These are phyloP conservation scores for Alexandromys fortis DNA, from an alignment of 2,113 vertebrate genomes.

Conservation along the genomic window DNA sequence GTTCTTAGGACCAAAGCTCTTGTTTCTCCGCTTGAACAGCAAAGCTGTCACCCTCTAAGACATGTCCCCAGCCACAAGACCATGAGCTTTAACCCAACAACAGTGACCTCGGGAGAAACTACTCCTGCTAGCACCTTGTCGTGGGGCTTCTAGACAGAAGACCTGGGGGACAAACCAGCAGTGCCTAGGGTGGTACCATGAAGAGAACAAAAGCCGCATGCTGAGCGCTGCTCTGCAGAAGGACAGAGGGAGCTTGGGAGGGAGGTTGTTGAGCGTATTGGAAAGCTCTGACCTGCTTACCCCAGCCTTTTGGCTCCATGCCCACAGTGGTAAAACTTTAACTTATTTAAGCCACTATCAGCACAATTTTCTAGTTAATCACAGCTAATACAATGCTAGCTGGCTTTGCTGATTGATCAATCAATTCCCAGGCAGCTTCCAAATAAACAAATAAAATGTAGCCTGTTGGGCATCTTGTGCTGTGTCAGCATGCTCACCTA, in stretches of 20 bases:
- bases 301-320: not conserved
- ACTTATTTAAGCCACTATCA: not conserved
- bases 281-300: not conserved
- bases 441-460: not conserved
- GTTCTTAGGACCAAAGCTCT: not conserved
- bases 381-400: not conserved
- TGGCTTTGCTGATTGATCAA: not conserved
- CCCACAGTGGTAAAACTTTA: not conserved
- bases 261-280: not conserved
- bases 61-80: not conserved
- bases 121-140: not conserved
- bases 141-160: not conserved
- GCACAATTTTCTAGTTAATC: constrained; percentile 39
- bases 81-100: not conserved
- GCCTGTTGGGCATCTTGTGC: not conserved
- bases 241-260: not conserved
- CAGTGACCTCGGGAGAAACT: not conserved
- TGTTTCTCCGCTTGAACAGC: not conserved
- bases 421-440: not conserved
- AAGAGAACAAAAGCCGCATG: constrained; percentile 47
- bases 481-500: not conserved
- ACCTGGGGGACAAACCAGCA: not conserved
- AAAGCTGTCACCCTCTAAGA: not conserved
- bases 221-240: not conserved
- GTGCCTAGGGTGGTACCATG: constrained; percentile 6